Conservation (phyloP, 2,888 invertebrate genomes). For the Synergus laeviventris region DNA sequence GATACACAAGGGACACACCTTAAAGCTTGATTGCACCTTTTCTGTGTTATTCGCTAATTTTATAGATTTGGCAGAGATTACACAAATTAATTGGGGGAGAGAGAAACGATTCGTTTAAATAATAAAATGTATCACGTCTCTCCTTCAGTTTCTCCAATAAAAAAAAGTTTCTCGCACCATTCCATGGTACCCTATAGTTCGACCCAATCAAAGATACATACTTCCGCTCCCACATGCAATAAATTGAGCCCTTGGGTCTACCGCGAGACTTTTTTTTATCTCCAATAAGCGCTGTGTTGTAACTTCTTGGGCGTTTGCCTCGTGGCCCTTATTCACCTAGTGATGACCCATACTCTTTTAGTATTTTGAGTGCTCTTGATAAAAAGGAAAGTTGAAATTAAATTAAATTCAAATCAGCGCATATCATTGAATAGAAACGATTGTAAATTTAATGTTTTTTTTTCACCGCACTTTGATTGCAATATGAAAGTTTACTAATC, state of each 20-base stretch:
- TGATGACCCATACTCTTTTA: not conserved
- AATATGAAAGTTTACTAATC: too few relatives aligned
- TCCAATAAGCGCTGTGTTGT: not conserved
- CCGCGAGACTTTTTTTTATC: not conserved
- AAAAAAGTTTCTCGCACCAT: not conserved
- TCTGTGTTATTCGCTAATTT: not conserved
- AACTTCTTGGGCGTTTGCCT: not conserved
- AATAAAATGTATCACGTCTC: too few relatives aligned
- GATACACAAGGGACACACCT: conserved; percentile 8
- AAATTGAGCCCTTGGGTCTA: not conserved
- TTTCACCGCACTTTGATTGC: too few relatives aligned
- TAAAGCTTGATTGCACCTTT: conserved; percentile 15
- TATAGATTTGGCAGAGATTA: not conserved
- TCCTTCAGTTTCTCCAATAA: not conserved
- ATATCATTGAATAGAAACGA: too few relatives aligned
- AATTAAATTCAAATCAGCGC: too few relatives aligned
- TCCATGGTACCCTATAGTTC: not conserved
- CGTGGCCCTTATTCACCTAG: not conserved
- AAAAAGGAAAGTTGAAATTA: too few relatives aligned
- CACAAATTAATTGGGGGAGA: not conserved
- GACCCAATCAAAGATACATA: not conserved
- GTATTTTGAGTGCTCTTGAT: too few relatives aligned
- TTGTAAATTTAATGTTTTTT: too few relatives aligned
- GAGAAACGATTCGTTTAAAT: too few relatives aligned
- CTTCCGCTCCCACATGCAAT: not conserved